Conservation (phyloP, 2,888 invertebrate genomes). For the Timema cristinae region DNA sequence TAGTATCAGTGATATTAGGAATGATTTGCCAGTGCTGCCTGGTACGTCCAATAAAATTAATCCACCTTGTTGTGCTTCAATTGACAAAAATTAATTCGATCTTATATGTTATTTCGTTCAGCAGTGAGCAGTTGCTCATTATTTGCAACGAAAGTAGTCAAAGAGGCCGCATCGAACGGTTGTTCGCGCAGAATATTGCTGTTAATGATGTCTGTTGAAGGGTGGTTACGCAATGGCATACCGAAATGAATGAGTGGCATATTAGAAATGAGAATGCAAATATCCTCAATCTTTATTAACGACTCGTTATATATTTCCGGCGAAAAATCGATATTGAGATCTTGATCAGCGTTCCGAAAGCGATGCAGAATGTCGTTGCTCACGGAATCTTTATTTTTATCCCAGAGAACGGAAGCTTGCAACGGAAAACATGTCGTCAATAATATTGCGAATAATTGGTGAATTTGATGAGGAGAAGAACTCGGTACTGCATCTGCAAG, state of each 20-base stretch:
- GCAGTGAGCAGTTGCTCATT: conserved; percentile 28
- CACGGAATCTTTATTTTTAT: conserved; percentile 25
- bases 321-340: conserved; percentile 32
- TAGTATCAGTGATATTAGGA: conserved; percentile 41
- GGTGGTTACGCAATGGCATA: conserved; percentile 32
- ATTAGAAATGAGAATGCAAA: conserved; percentile 29
- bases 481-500: conserved; percentile 32
- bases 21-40: conserved; percentile 45
- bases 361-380: conserved; percentile 1
- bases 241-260: conserved; percentile 35
- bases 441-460: conserved; percentile 36
- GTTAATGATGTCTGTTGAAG: conserved; percentile 31
- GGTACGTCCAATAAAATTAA: conserved; percentile 39
- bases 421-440: conserved; percentile 37
- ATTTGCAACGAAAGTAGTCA: conserved; percentile 25
- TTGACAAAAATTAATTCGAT: conserved; percentile 1
- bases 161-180: conserved; percentile 30
- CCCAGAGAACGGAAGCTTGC: conserved; percentile 27
- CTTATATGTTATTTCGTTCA: conserved; percentile 28
- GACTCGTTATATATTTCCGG: conserved; percentile 38
- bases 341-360: conserved; percentile 23
- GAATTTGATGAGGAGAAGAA: conserved; percentile 35
- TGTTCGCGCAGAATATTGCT: conserved; percentile 35
- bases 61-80: not conserved
- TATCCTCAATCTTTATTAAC: conserved; percentile 37